A percentile compares a stretch with the other conserved stretches of the same genome.
phyloP scores from a whole-genome alignment of 2,113 vertebrate species.

The Oxyura jamaicensis region DNA sequence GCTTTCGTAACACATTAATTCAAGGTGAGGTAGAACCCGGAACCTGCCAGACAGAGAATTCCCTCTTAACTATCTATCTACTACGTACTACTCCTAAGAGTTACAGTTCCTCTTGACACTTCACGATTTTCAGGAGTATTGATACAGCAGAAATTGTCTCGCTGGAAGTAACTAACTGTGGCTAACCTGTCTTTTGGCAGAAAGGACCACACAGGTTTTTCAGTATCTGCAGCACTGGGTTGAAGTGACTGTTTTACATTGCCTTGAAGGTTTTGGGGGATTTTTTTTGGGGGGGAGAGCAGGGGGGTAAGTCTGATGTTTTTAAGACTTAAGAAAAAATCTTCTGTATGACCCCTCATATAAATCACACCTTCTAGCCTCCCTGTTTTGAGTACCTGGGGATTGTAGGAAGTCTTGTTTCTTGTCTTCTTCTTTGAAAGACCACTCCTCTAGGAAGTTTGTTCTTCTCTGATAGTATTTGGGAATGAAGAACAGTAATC shows the following conservation, averaged over 20 bases:
- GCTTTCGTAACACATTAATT: neutral
- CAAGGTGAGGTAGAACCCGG: neutral
- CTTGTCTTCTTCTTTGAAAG: neutral
- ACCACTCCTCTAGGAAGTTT: neutral
- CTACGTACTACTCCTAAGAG: accelerated
- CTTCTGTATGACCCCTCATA: neutral
- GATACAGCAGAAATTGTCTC: neutral
- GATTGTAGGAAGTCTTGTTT: neutral
- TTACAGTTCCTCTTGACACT: neutral
- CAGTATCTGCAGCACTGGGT: neutral
- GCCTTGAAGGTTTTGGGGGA: neutral
- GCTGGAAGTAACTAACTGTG: neutral
- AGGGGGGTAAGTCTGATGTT: neutral
- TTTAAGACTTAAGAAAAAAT: neutral
- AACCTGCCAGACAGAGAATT: neutral
- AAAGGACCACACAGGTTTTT: neutral
- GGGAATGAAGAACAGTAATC: neutral
- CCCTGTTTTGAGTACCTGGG: neutral
- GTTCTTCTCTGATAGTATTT: neutral
- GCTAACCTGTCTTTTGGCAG: neutral
- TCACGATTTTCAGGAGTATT: neutral
- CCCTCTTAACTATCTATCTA: neutral
- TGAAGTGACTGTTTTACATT: accelerated
- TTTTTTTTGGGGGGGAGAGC: too few species aligned
- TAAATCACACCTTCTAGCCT: neutral